Base-by-base conservation (phyloP, 1,140 invertebrate genomes). In the Ceratoteleas bidentatus region DNA sequence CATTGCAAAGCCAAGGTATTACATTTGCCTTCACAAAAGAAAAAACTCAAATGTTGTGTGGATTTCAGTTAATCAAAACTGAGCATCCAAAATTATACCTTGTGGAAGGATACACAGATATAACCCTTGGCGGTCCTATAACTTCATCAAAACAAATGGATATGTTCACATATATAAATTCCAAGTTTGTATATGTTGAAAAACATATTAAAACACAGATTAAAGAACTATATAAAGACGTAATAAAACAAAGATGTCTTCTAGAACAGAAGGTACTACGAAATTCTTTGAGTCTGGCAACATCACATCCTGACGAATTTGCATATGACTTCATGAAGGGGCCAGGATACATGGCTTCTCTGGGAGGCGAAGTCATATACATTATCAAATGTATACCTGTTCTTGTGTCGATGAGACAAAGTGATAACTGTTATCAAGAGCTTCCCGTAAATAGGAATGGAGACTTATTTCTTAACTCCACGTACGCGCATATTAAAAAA, bases 341-440 rank as follows among this genome's bases (percentile, higher is more conserved):
- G 14, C 38, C 38, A 2, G 57, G 57, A 2, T 60, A 45, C 11
- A 45, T 11, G 3, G 57, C 8, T 0, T 32, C 58, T 0, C 14
- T 70, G 10, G 58, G 70, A 0, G 73, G 84, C 3, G 81, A 83
- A 61, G 38, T 72, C 2, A 50, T 85, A 0, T 57, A 81, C 14
- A 32, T 85, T 0, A 45, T 75, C 2, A 78, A 83, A 58, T 85
- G 77, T 36, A 8, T 53, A 14, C 62, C 77, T 9, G 56, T 68
- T 0, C 50, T 56, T 6, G 69, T 74, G 0, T 54, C 7, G n/a
- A 14, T 45, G 0, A 38, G 43, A 15, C 8, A 61, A 3, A 38
- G 10, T 4, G 5, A 9, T 10, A 4, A 32, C 6, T 72, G 68
- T 14, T 72, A 54, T 16, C 33, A 38, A 3, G 34, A 61, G 47